Base-by-base conservation (phyloP, 2,888 invertebrate species). In the Diogma glabrata region DNA sequence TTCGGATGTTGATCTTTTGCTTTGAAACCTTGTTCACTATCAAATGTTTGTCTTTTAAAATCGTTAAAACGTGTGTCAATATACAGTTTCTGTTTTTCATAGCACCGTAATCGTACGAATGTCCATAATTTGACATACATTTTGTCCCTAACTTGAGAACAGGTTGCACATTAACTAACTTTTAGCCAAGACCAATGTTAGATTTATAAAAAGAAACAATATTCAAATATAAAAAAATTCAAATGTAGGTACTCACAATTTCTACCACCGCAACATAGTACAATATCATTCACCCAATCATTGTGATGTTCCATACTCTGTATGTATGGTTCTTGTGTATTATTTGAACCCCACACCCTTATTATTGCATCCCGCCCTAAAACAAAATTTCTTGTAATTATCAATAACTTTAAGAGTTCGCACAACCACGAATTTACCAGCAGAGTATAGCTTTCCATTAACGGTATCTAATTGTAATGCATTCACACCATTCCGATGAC, bases 241-340 rank as follows among this genome's bases (percentile, higher is more conserved):
- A 12, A 19, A 36, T 7, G 10, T 47, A 28, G 26, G 49, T 48
- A 72, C 78, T 72, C 72, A 90, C 90, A 79, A 71, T 96, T 94
- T 69, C 91, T 86, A 30, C 97, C 97, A 57, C 89, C 89, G 70
- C 96, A 96, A 67, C 97, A 99, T 23, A 99, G 75, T 33, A 97
- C 89, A 65, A 99, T 93, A 72, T 99, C 99, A 71, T 99, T 99
- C 47, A 99, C 96, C 99, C 99, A 99, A 71, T 99, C 99, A 3
- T 96, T 97, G 67, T 99, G 99, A 71, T 99, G 97, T 68, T 99
- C 97, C 94, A 99, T 93, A 24, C 95, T 93, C 65, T 93, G 90
- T 54, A 92, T 78, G 65, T 93, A 96, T 50, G 81, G 81, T 57
- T 88, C 86, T 59, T 73, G 77, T 28, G 75, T 67, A 38, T 77